Percentiles rank a stretch among this genome's conserved stretches.
Conservation (phyloP, 2,113 vertebrate genomes). For the Amphilophus citrinellus region DNA sequence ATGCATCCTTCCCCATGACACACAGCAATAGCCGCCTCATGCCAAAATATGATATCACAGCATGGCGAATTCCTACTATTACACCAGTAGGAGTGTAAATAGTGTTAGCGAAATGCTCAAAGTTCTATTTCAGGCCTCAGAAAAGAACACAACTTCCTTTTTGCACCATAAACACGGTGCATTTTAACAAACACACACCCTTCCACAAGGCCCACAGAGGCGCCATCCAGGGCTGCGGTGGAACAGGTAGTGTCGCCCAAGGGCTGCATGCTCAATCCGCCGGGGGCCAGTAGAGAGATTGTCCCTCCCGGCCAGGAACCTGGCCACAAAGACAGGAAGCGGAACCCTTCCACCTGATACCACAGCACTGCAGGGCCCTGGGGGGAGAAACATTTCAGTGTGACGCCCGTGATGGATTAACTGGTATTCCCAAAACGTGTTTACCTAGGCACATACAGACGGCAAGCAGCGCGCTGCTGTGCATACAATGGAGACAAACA, state of each 20-base stretch:
- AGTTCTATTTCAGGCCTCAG: conserved; percentile 5
- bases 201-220: conserved; percentile 49
- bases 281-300: conserved; percentile 34
- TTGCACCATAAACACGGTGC: conserved; percentile 2
- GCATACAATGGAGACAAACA: conserved; percentile 49
- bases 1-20: background rate
- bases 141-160: conserved; percentile 31
- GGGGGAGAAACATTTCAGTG: conserved; percentile 56
- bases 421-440: conserved; percentile 61
- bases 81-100: background rate
- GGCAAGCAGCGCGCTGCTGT: conserved; percentile 16
- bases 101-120: background rate
- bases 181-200: conserved; percentile 13
- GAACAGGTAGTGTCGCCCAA: conserved; percentile 50
- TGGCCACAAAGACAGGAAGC: conserved; percentile 71
- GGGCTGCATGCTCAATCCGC: conserved; percentile 31
- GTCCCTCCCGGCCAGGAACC: conserved; percentile 63
- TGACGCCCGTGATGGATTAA: conserved; percentile 69
- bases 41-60: conserved; percentile 13
- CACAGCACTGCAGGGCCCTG: conserved; percentile 22
- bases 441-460: conserved; percentile 53
- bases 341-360: conserved; percentile 67
- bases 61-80: background rate
- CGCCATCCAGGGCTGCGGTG: conserved; percentile 42
- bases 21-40: background rate